Evolutionary conservation across 2,888 invertebrate genomes (phyloP).

Genomic region (Craniophora ligustri): DNA sequence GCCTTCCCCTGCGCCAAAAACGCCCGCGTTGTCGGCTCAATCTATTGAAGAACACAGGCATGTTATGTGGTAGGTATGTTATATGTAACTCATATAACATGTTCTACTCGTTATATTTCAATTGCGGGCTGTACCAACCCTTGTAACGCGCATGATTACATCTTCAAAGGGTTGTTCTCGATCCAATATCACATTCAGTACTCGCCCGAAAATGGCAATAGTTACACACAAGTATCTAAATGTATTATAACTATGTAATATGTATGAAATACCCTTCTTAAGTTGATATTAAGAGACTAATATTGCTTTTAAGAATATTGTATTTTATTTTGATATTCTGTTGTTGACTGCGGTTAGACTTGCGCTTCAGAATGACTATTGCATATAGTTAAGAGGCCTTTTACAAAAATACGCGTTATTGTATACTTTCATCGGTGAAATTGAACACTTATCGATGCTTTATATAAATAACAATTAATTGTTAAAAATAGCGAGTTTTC

Average conservation of each 20-base stretch:
- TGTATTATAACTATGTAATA: neutral
- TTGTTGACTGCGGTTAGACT: too few relatives aligned
- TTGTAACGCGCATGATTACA: slow-evolving; percentile 22
- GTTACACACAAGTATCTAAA: neutral
- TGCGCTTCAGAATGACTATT: too few relatives aligned
- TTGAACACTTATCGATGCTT: too few relatives aligned
- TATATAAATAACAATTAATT: too few relatives aligned
- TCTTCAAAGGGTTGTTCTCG: slow-evolving; percentile 30
- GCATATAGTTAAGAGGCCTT: too few relatives aligned
- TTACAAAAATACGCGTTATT: too few relatives aligned
- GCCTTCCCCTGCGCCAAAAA: too few relatives aligned
- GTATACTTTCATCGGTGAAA: too few relatives aligned
- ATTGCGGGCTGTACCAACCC: slow-evolving; percentile 19
- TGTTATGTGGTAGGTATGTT: neutral
- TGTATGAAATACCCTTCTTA: neutral
- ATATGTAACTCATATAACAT: neutral
- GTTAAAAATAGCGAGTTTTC: too few relatives aligned
- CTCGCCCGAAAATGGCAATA: slow-evolving; percentile 4
- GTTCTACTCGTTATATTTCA: slow-evolving; percentile 8
- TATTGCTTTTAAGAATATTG: slow-evolving; percentile 1
- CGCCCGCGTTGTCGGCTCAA: too few relatives aligned
- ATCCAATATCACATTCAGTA: slow-evolving; percentile 33
- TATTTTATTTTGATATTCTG: neutral
- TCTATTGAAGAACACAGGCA: too few relatives aligned
- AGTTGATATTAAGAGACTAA: slow-evolving; percentile 7